Evolutionary conservation across 2,797 vertebrate genomes (phyloP).

Genomic region (Sarcoramphus papa): DNA sequence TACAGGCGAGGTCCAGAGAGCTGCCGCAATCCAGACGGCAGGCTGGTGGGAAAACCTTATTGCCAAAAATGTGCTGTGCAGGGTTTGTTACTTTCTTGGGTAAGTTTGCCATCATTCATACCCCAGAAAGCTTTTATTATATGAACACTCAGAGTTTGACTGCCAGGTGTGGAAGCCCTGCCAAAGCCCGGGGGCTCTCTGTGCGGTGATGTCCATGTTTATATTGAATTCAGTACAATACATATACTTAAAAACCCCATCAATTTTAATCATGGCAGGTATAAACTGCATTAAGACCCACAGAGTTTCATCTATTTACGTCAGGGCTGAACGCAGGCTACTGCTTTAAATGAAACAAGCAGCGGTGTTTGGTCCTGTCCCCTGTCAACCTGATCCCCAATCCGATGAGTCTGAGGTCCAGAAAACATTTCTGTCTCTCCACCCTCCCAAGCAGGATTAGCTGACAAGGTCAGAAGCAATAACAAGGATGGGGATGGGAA

Average conservation of each 20-base stretch:
- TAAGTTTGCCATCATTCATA: not conserved
- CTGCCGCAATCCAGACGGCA: not conserved
- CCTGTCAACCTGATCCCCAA: not conserved
- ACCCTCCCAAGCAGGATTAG: not conserved
- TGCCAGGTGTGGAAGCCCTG: not conserved
- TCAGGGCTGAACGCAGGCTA: not conserved
- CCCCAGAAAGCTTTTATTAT: not conserved
- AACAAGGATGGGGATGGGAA: not conserved
- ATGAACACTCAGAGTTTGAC: not conserved
- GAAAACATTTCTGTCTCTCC: not conserved
- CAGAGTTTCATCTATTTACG: not conserved
- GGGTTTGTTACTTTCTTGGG: not conserved
- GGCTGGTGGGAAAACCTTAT: not conserved
- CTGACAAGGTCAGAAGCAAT: not conserved
- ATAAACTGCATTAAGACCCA: not conserved
- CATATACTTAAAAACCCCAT: not conserved
- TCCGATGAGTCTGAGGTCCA: not conserved
- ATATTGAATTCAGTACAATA: not conserved
- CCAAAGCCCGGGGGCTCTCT: fast-evolving
- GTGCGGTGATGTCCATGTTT: not conserved
- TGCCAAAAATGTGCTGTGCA: not conserved
- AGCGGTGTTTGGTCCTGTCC: not conserved
- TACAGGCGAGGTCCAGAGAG: not conserved
- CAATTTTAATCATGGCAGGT: not conserved
- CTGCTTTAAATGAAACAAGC: not conserved